Base-by-base conservation (phyloP, 1,140 invertebrate species). In the Penaeus japonicus region DNA sequence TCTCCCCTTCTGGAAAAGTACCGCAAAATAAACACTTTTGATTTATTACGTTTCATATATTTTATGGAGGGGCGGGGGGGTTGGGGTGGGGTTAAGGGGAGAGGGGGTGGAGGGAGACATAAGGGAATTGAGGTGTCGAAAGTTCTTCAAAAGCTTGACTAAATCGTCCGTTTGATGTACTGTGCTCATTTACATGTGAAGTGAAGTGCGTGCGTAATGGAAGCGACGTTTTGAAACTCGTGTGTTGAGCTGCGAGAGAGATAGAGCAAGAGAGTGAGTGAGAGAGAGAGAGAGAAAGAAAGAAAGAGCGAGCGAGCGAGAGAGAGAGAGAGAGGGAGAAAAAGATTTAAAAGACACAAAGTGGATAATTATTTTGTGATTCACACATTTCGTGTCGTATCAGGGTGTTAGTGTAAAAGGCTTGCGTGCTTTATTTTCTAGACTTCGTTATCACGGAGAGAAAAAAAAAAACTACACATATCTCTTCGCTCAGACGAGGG, bases 1-100 rank as follows among this genome's bases (percentile, higher is more conserved):
- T 53, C 80, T n/a, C 12, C 20, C 47, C 57, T 24, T 5, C 27
- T 24, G 59, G 53, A 35, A 39, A 83, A 77, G 27, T 55, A 82
- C 86, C 80, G 81, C 70, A 88, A 77, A 83, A 83, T 88, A 88
- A 88, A 88, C 87, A 77, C 59, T 57, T 88, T 75, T 88, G 87
- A 88, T 84, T 88, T 83, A 88, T 88, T 82, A 62, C 18, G 65
- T 83, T 83, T 83, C 87, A 88, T 88, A 88, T 75, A 83, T 88
- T 75, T 83, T 73, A 70, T 1, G 27, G n/a, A 24, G 15, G 2
- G 27, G 18, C 0, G 39, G 12, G 27, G 39, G 4, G 10, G 22
- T 17, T n/a, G 22, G 20, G n/a, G 18, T 3, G n/a, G n/a, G n/a
- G n/a, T n/a, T n/a, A n/a, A 24, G 15, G 2, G 27, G 18, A 4